phyloP scores from a whole-genome alignment of 2,888 invertebrate species.

The Tipula helvola region DNA sequence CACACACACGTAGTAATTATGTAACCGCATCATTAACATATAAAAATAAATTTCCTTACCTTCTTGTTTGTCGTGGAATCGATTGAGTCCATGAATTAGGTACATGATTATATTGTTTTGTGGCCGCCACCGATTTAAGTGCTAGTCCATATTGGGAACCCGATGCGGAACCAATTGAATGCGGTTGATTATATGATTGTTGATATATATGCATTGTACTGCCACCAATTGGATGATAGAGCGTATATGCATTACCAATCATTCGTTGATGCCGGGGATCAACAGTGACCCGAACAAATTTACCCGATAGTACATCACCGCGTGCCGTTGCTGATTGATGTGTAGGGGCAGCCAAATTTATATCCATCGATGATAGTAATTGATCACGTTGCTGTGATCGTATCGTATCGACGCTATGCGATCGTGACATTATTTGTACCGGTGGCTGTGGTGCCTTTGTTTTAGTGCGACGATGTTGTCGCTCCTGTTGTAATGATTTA shows the following conservation, averaged over 20 bases:
- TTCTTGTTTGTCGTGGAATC: slow-evolving; percentile 36
- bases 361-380: background rate
- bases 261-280: slow-evolving; percentile 11
- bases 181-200: slow-evolving; percentile 21
- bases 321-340: background rate
- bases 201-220: slow-evolving; percentile 11
- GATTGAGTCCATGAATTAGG: slow-evolving; percentile 37
- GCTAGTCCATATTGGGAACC: slow-evolving; percentile 32
- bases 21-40: background rate
- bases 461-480: slow-evolving; percentile 23
- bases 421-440: slow-evolving; percentile 21
- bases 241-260: background rate
- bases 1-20: too few species aligned
- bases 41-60: slow-evolving; percentile 20
- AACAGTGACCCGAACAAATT: slow-evolving; percentile 15
- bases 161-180: background rate
- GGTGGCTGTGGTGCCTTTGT: slow-evolving; percentile 27
- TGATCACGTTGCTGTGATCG: slow-evolving; percentile 17
- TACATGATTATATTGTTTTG: slow-evolving; percentile 29
- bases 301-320: slow-evolving; percentile 14
- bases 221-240: background rate
- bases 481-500: background rate
- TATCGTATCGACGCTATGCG: slow-evolving; percentile 35
- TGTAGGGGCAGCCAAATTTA: background rate
- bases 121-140: slow-evolving; percentile 30